A percentile compares a stretch with the other conserved stretches of the same genome.
phyloP scores from a whole-genome alignment of 2,113 vertebrate species.

The Engraulis encrasicolus region DNA sequence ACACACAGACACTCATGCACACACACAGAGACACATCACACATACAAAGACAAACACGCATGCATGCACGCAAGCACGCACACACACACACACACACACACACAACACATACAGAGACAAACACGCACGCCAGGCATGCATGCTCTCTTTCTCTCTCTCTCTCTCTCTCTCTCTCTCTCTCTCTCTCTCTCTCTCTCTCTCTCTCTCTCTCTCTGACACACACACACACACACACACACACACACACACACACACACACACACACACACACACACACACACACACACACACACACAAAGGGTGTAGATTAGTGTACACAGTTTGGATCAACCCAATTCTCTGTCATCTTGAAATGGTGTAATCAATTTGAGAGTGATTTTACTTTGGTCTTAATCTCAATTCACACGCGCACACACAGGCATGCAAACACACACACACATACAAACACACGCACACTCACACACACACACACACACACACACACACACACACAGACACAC shows the following conservation, averaged over 20 bases:
- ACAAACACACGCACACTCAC: no score
- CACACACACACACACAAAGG: background rate
- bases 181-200: no score
- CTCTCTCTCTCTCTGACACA: no score
- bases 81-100: no score
- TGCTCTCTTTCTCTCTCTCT: no score
- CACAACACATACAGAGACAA: no score
- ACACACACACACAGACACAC: background rate
- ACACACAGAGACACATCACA: no score
- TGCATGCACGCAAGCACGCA: no score
- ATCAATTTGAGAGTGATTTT: conserved; percentile 7
- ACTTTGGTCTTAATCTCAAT: background rate
- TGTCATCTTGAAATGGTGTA: background rate
- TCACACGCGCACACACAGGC: conserved; percentile 5
- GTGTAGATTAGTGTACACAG: background rate
- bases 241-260: background rate
- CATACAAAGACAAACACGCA: no score
- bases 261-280: background rate
- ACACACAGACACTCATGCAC: no score
- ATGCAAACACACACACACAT: conserved; percentile 19
- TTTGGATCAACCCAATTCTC: conserved; percentile 4
- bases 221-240: background rate
- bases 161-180: no score
- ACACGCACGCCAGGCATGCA: no score
- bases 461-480: background rate